Base-by-base conservation (phyloP, 2,888 invertebrate genomes). In the Scaptomyza polygonia region DNA sequence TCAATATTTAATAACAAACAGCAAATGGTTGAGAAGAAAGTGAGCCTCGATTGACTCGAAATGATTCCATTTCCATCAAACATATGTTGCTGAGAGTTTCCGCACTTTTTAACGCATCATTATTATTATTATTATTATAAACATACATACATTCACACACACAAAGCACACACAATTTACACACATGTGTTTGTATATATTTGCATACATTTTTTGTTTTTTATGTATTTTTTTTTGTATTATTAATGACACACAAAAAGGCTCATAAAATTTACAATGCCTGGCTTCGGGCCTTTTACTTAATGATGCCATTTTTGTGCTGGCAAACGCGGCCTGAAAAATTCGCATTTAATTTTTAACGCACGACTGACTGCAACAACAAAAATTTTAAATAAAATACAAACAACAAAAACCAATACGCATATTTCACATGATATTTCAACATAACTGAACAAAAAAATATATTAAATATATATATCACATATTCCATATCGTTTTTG, bases 221-320 rank as follows among this genome's bases (percentile, higher is more conserved):
- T 8, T 30, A 49, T 53, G 58, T 77, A 40, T 76, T 76, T 36
- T 34, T 39, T 77, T 77, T 86, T 88, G 77, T 86, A 86, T 86
- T 84, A 88, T 84, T 84, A 88, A 84, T 80, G 84, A 83, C 75
- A 84, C 74, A 84, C 70, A 80, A 83, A 83, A 86, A 85, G 84
- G 84, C 84, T 84, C 84, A 88, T 85, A 85, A 83, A 85, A 88
- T 86, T 85, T 86, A 86, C 84, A 88, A 88, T 86, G 88, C 80
- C 62, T 69, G 68, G 67, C 84, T 70, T 47, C 5, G 21, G 78
- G 84, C 67, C 59, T 83, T 83, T 85, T 88, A 88, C 84, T 88
- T 85, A 85, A 85, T 85, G 84, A 85, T 85, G 84, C 84, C 88
- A 88, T 85, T 85, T 85, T 85, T 88, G 81, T 80, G 88, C 64